A percentile compares a stretch with the other conserved stretches of the same genome.
Conservation (phyloP, 2,888 invertebrate genomes). For the Muschampia plurimacula region DNA sequence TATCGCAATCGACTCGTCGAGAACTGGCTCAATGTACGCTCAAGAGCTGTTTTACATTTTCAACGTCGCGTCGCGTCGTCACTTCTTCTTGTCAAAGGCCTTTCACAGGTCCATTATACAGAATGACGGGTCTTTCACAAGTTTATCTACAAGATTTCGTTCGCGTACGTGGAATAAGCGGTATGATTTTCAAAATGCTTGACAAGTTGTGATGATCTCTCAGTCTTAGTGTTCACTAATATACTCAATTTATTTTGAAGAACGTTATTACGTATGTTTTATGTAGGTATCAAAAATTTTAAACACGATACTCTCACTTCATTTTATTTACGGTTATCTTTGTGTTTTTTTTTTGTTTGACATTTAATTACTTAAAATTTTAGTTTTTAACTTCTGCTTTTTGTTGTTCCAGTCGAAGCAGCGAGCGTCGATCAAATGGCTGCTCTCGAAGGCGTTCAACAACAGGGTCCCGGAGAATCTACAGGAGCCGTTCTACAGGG, state of each 20-base stretch:
- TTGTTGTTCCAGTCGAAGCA: constrained; percentile 95
- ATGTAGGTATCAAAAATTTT: too few species aligned
- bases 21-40: constrained; percentile 50
- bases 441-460: constrained; percentile 97
- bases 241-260: background rate
- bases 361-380: background rate
- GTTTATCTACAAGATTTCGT: constrained; percentile 15
- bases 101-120: constrained; percentile 33
- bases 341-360: too few species aligned
- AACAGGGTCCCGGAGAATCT: constrained; percentile 97
- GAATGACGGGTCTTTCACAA: constrained; percentile 27
- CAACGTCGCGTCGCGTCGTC: constrained; percentile 21
- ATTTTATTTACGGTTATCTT: too few species aligned
- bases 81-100: constrained; percentile 35
- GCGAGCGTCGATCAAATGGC: constrained; percentile 98
- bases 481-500: constrained; percentile 97
- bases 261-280: too few species aligned
- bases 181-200: constrained; percentile 22
- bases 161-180: constrained; percentile 6
- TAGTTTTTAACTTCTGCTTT: constrained; percentile 21
- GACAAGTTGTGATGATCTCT: background rate
- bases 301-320: too few species aligned
- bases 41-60: constrained; percentile 38
- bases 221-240: too few species aligned
- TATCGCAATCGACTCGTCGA: constrained; percentile 59